Conservation (phyloP, 2,797 vertebrate genomes). For the Rhynchonycteris naso region DNA sequence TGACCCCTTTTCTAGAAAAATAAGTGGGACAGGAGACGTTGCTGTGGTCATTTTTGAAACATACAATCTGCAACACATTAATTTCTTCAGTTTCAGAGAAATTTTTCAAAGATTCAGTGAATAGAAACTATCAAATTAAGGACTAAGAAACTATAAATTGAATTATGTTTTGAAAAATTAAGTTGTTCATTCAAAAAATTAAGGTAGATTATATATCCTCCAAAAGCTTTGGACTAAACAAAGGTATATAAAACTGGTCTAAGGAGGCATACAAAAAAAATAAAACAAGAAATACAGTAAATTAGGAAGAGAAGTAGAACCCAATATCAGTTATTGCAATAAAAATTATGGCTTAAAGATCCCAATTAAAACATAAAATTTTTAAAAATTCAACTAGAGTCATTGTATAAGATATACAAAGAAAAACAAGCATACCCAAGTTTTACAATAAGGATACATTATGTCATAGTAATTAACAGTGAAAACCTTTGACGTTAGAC, state of each 20-base stretch:
- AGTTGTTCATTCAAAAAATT: neutral
- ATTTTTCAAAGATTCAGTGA: neutral
- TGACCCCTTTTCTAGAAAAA: neutral
- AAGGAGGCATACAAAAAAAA: neutral
- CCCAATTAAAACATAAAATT: neutral
- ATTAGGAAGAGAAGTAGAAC: neutral
- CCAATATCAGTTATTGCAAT: neutral
- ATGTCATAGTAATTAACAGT: neutral
- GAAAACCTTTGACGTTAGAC: neutral
- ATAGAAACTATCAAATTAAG: neutral
- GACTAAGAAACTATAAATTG: neutral
- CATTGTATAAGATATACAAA: neutral
- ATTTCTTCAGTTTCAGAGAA: neutral
- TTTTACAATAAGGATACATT: neutral
- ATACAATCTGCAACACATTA: neutral
- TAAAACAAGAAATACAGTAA: neutral
- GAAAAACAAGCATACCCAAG: neutral
- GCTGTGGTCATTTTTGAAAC: neutral
- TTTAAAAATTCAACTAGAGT: neutral
- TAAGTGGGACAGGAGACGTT: neutral
- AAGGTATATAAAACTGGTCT: neutral
- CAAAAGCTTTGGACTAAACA: neutral
- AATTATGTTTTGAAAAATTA: neutral
- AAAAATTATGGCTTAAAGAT: slow-evolving; percentile 5
- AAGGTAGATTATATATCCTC: neutral